Percentiles rank a stretch among this genome's conserved stretches.
Conservation (phyloP, 2,888 invertebrate genomes). For the Laothoe populi region DNA sequence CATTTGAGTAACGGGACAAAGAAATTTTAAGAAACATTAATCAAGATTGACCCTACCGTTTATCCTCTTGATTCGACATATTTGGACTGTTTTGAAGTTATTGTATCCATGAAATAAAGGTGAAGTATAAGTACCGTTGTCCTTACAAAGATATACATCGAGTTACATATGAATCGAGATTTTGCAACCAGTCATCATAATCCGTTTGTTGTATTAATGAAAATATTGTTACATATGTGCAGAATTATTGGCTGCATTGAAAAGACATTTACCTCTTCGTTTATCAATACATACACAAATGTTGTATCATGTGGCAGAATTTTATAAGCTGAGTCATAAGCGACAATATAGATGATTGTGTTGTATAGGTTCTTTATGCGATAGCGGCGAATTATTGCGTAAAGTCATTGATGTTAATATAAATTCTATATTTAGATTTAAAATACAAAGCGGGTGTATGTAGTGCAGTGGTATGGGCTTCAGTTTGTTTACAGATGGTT, state of each 20-base stretch:
- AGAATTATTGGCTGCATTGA: background rate
- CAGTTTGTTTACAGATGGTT: background rate
- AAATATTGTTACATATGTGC: too few relatives aligned
- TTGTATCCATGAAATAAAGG: too few relatives aligned
- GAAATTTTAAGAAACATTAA: too few relatives aligned
- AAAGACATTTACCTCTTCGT: conserved; percentile 16
- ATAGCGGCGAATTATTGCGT: conserved; percentile 21
- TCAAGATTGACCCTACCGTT: too few relatives aligned
- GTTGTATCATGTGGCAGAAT: conserved; percentile 13
- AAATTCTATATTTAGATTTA: conserved; percentile 14
- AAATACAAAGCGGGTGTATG: background rate
- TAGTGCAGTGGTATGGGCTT: background rate
- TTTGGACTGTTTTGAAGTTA: too few relatives aligned
- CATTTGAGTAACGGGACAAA: too few relatives aligned
- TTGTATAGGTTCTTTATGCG: conserved; percentile 22
- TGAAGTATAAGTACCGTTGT: too few relatives aligned
- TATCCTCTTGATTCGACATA: too few relatives aligned
- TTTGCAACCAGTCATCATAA: too few relatives aligned
- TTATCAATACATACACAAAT: conserved; percentile 12
- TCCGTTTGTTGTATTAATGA: too few relatives aligned
- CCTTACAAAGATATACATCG: too few relatives aligned
- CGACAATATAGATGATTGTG: conserved; percentile 21
- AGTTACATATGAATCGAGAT: too few relatives aligned
- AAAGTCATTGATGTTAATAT: conserved; percentile 20
- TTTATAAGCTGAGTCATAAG: conserved; percentile 16